A percentile compares a stretch with the other conserved stretches of the same genome.
Conservation (phyloP, 2,797 vertebrate species). For the Spea hammondii region DNA sequence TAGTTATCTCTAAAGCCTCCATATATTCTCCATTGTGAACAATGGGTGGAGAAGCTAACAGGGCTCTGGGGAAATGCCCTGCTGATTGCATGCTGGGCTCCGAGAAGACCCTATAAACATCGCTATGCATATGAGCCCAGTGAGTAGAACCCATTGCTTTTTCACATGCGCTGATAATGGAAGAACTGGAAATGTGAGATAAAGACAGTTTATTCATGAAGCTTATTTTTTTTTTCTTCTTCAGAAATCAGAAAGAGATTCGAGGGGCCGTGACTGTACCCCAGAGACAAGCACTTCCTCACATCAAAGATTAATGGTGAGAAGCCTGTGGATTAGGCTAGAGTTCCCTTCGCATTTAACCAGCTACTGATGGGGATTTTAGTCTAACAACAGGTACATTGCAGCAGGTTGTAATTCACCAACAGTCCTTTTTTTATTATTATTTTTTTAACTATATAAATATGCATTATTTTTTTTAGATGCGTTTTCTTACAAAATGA, state of each 20-base stretch:
- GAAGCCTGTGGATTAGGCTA: not conserved
- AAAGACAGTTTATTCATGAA: slow-evolving; percentile 41
- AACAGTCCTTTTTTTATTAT: too few relatives aligned
- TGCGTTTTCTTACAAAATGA: too few relatives aligned
- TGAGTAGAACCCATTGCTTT: slow-evolving; percentile 23
- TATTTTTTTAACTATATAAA: too few relatives aligned
- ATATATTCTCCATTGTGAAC: slow-evolving; percentile 55
- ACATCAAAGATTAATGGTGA: not conserved
- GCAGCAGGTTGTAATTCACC: too few relatives aligned
- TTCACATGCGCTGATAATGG: slow-evolving; percentile 29
- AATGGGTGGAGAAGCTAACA: slow-evolving; percentile 52
- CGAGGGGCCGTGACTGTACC: slow-evolving; percentile 7
- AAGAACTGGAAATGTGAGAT: slow-evolving; percentile 45
- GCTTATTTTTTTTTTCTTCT: slow-evolving; percentile 24
- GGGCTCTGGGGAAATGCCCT: slow-evolving; percentile 56
- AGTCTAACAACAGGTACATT: not conserved
- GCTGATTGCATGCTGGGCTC: slow-evolving; percentile 16
- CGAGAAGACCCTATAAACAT: slow-evolving; percentile 37
- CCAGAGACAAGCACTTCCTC: slow-evolving; percentile 4
- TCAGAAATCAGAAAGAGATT: slow-evolving; percentile 31
- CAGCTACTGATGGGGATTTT: not conserved
- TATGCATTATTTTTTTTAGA: too few relatives aligned
- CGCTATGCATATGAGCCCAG: slow-evolving; percentile 43
- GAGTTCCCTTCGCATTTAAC: not conserved
- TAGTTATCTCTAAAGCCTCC: slow-evolving; percentile 30